Evolutionary conservation across 2,797 vertebrate species (phyloP).

Genomic region (Geotrypetes seraphini): DNA sequence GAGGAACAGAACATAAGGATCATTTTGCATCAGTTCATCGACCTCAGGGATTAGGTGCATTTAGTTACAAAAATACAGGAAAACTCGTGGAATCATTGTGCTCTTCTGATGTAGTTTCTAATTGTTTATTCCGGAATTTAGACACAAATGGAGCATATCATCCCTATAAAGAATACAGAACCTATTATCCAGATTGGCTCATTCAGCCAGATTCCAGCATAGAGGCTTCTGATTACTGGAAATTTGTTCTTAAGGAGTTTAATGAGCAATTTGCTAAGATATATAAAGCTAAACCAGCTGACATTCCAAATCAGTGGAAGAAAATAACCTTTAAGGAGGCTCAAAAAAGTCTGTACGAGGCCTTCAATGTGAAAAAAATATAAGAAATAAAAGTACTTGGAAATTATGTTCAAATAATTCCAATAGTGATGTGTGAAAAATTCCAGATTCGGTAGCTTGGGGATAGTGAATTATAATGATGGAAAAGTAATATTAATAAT

Average conservation of each 20-base stretch:
- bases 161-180: slow-evolving; percentile 36
- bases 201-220: slow-evolving; percentile 42
- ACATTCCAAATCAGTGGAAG: slow-evolving; percentile 39
- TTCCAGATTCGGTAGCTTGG: too few relatives aligned
- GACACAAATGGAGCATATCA: rapidly evolving
- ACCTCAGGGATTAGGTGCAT: slow-evolving; percentile 12
- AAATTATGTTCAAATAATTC: too few relatives aligned
- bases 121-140: rapidly evolving
- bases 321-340: slow-evolving; percentile 21
- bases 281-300: slow-evolving; percentile 17
- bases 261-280: slow-evolving; percentile 30
- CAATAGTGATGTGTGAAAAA: too few relatives aligned
- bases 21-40: slow-evolving; percentile 36
- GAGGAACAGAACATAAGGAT: slow-evolving; percentile 15
- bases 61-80: rapidly evolving
- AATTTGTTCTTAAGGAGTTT: slow-evolving; percentile 42
- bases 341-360: slow-evolving; percentile 21
- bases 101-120: slow-evolving; percentile 3
- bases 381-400: too few relatives aligned
- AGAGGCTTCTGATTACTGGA: slow-evolving; percentile 54
- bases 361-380: background rate
- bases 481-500: too few relatives aligned
- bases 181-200: slow-evolving; percentile 31
- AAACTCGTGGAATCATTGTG: slow-evolving; percentile 15
- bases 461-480: too few relatives aligned